A percentile compares a stretch with the other conserved stretches of the same genome.
phyloP scores from a whole-genome alignment of 2,113 vertebrate species.

The Mus spicilegus region DNA sequence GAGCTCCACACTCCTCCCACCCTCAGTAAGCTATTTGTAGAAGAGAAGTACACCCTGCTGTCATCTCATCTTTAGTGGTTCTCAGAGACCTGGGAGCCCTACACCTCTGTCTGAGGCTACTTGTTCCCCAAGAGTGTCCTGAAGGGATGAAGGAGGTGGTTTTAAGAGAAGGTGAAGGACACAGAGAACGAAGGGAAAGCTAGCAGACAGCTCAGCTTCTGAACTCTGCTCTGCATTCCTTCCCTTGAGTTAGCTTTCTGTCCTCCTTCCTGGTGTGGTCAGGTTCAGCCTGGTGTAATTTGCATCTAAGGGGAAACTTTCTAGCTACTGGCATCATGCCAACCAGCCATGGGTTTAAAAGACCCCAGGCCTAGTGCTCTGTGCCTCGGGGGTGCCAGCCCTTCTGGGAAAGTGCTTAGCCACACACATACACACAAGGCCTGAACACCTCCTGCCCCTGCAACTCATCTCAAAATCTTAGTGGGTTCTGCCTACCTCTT shows the following conservation, averaged over 20 bases:
- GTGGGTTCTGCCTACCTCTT: neutral
- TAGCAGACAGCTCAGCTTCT: neutral
- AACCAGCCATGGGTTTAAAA: neutral
- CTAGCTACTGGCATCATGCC: neutral
- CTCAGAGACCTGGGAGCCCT: neutral
- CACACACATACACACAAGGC: no score
- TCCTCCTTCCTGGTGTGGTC: no score
- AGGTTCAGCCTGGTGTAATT: neutral
- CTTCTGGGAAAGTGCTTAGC: neutral
- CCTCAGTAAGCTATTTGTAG: no score
- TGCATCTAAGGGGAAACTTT: neutral
- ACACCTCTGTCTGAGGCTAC: neutral
- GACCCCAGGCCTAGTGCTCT: neutral
- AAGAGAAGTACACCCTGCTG: no score
- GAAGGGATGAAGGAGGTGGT: neutral
- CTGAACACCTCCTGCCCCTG: accelerated
- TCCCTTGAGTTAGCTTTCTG: neutral
- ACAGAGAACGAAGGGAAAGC: no score
- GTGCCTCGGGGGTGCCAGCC: neutral
- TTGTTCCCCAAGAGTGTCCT: neutral
- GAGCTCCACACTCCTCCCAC: accelerated
- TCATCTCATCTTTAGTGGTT: neutral
- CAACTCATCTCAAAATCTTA: neutral
- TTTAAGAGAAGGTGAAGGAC: neutral
- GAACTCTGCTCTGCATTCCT: neutral